A percentile compares a stretch with the other conserved stretches of the same genome.
Evolutionary conservation across 2,113 vertebrate genomes (phyloP).

Genomic region (Zonotrichia leucophrys): DNA sequence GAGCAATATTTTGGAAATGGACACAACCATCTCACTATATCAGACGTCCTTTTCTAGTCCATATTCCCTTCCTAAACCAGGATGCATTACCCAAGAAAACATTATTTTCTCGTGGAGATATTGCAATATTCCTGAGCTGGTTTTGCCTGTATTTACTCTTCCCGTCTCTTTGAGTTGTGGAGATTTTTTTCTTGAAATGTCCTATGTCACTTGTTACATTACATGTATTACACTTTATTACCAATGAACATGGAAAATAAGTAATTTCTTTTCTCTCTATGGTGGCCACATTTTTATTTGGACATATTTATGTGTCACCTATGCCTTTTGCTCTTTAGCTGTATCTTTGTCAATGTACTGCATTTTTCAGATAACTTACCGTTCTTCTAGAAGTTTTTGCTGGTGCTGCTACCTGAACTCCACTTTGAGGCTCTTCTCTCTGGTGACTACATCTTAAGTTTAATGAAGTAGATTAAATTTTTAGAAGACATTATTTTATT

Average conservation of each 20-base stretch:
- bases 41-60: neutral
- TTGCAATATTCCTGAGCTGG: neutral
- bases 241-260: neutral
- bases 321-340: neutral
- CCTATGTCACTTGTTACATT: neutral
- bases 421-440: neutral
- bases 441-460: neutral
- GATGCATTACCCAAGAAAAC: neutral
- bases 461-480: neutral
- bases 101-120: neutral
- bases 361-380: neutral
- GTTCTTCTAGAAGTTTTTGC: neutral
- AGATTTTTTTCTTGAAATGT: neutral
- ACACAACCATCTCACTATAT: neutral
- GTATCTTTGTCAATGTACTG: fast-evolving
- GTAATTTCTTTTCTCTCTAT: neutral
- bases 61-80: neutral
- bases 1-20: neutral
- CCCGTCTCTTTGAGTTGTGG: neutral
- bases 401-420: neutral
- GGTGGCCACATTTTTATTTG: neutral
- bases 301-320: neutral
- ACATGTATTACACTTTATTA: neutral
- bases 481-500: neutral
- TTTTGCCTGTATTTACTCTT: neutral